Evolutionary conservation across 2,113 vertebrate species (phyloP), one percentile per base, ranked within the genome.

Genomic region (Monopterus albus): DNA sequence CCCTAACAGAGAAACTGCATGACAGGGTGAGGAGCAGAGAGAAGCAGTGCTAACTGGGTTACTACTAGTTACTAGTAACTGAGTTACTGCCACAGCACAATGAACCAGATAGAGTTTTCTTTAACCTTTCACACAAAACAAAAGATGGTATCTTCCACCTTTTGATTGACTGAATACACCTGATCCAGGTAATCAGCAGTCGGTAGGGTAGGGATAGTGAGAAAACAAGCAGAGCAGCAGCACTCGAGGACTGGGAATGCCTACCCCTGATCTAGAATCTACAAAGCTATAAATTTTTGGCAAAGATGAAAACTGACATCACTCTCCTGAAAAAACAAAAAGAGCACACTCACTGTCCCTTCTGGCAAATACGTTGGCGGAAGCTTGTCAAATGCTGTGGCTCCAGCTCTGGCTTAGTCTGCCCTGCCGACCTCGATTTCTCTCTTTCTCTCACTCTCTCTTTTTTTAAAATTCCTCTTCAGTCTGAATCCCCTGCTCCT

Each of bases 401-500:
- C 49, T 59, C 26, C 14, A 1, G 17, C 77, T 55, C 77, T 64
- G 42, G 17, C 66, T 72, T 53, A 29, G 39, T 45, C 28, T 70
- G 46, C 66, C 75, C 66, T 52, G 31, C 15, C 18, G 40, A 70
- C 67, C 60, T 43, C 1, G 2, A 38, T 72, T 59, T 60, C 8
- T 26, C 38, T 26, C 38, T 11, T 26, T 56, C 36, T 40, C 2
- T 6, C 29, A 28, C 6, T 13, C 26, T 25, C 1, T 21, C 8
- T 25, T 21, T 15, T 21, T 26, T 1, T 20, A 23, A 20, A 42
- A 20, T n/a, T n/a, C n/a, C n/a, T n/a, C n/a, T n/a, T n/a, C n/a
- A n/a, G n/a, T 72, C 61, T 68, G 45, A 69, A 63, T 79, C 51
- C 62, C 52, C 51, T 15, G 51, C 33, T 52, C 38, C 46, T 65